Percentiles rank a stretch among this genome's conserved stretches.
These are phyloP conservation scores for Pelusios castaneus DNA, from an alignment of 2,113 vertebrate genomes.

Conservation along the genomic window DNA sequence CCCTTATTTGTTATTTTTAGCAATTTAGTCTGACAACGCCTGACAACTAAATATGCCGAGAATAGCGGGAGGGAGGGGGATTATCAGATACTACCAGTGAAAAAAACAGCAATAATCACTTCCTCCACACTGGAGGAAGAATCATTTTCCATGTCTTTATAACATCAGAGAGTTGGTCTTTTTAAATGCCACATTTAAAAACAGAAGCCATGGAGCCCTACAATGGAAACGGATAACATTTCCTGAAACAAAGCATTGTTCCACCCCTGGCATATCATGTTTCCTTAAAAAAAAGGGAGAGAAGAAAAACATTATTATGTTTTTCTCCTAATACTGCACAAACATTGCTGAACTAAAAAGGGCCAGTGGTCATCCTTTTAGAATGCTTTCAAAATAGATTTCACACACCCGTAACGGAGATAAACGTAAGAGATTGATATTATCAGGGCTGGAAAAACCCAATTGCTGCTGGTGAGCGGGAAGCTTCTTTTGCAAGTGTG, in stretches of 20 bases:
- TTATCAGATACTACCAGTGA: conserved; percentile 77
- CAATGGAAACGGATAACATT: conserved; percentile 78
- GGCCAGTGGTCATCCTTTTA: conserved; percentile 61
- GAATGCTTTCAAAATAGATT: conserved; percentile 70
- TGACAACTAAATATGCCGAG: conserved; percentile 80
- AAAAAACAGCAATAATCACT: conserved; percentile 74
- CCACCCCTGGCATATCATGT: conserved; percentile 69
- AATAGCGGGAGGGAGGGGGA: conserved; percentile 77
- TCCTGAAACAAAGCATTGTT: conserved; percentile 75
- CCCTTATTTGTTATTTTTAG: conserved; percentile 84
- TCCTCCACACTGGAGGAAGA: conserved; percentile 76
- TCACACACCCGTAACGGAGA: conserved; percentile 49
- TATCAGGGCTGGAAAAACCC: conserved; percentile 66
- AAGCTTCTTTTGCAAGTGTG: background rate
- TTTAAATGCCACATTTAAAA: conserved; percentile 73
- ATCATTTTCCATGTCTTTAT: conserved; percentile 78
- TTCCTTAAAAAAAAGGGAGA: conserved; percentile 78
- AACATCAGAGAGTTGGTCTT: conserved; percentile 70
- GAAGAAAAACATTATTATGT: conserved; percentile 74
- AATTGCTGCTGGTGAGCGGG: background rate
- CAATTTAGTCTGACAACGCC: conserved; percentile 79
- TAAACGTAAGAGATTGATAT: conserved; percentile 64
- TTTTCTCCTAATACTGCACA: conserved; percentile 72
- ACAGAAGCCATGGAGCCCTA: conserved; percentile 60
- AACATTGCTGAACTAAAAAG: conserved; percentile 70